phyloP scores from a whole-genome alignment of 2,888 invertebrate genomes.

The Acronicta alni region DNA sequence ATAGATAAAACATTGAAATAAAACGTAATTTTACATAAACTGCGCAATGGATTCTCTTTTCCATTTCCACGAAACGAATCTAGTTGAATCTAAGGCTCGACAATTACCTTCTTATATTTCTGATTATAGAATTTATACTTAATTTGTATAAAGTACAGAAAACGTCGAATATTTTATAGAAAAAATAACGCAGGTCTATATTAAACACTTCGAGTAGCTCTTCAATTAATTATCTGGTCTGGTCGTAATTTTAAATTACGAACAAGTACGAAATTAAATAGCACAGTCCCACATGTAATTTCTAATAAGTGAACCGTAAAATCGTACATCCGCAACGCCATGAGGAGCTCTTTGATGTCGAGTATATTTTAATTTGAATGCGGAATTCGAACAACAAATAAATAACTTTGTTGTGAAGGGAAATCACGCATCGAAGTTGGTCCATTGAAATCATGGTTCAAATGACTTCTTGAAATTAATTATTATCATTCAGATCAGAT shows the following conservation, averaged over 20 bases:
- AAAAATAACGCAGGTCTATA: not conserved
- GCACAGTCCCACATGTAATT: conserved; percentile 33
- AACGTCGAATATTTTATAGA: not conserved
- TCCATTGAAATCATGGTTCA: conserved; percentile 6
- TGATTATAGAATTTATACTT: too few relatives aligned
- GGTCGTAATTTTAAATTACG: conserved; percentile 34
- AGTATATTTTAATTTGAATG: conserved; percentile 44
- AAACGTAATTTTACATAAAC: too few relatives aligned
- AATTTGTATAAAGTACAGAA: too few relatives aligned
- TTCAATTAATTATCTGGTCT: conserved; percentile 21
- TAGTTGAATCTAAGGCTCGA: too few relatives aligned
- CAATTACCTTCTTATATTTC: too few relatives aligned
- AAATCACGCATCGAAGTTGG: conserved; percentile 12
- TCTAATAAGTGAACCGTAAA: conserved; percentile 50
- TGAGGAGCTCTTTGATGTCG: conserved; percentile 44
- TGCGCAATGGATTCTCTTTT: too few relatives aligned
- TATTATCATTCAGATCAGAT: conserved; percentile 1
- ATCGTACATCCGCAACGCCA: conserved; percentile 31
- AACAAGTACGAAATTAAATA: conserved; percentile 38
- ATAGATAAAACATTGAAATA: too few relatives aligned
- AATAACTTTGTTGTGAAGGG: conserved; percentile 25
- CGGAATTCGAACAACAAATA: conserved; percentile 30
- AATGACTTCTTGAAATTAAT: conserved; percentile 10
- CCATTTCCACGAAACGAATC: too few relatives aligned
- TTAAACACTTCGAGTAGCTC: not conserved